Base-by-base conservation (phyloP, 2,888 invertebrate species). In the Hemicrepidius hirtus region DNA sequence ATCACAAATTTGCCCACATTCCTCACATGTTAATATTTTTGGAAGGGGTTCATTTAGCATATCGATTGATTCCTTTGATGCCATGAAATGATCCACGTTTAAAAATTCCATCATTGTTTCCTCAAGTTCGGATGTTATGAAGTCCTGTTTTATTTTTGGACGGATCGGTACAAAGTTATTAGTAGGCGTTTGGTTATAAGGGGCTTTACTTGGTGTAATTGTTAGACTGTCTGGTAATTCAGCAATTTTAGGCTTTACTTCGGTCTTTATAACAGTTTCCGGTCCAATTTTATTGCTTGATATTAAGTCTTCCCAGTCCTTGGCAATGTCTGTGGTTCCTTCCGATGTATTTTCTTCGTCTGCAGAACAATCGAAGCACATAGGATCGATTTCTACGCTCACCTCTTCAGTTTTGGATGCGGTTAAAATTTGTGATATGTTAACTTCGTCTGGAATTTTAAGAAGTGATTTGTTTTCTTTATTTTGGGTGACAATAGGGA, bases 371-470 rank as follows among this genome's bases (percentile, higher is more conserved):
- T 80, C 77, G 73, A 83, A 85, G 66, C 82, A 82, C 9, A 82
- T 82, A 0, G 86, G 86, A 73, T 86, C 85, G 28, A 85, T 82
- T 80, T 86, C 86, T 0, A 85, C 83, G 72, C 86, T 86, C 20
- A 86, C 77, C 75, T 86, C 86, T 76, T 86, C 86, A 10, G 82
- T 82, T 76, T 85, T 85, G 4, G 76, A 80, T 67, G 83, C 82
- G 5, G 79, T 83, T 41, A 84, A 70, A 3, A 83, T 71, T 69
- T 82, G 78, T 69, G 77, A 80, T n/a, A 83, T 80, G 60, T 78
- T 81, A 12, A 79, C 50, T 68, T 80, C 75, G 24, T 68, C 60
- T 12, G 55, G 18, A 9, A 49, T 9, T 62, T 28, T 60, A 20
- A 40, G 7, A 41, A 20, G n/a, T n/a, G 41, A n/a, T 12, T 44